A percentile compares a stretch with the other conserved stretches of the same genome.
These are phyloP conservation scores for Pseudochaenichthys georgianus DNA, from an alignment of 2,797 vertebrate species.

Conservation along the genomic window DNA sequence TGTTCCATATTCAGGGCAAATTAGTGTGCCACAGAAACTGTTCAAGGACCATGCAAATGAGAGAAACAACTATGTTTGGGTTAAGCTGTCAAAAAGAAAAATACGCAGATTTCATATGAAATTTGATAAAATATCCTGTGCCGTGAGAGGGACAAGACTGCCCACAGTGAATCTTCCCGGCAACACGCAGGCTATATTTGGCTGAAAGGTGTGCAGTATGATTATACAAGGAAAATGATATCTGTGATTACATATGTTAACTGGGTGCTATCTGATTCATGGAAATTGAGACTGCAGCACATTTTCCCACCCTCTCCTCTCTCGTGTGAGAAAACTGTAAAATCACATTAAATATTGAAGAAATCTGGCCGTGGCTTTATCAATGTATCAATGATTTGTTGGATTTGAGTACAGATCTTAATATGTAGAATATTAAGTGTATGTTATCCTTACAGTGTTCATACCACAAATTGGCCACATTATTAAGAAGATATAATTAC, in stretches of 20 bases:
- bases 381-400: neutral
- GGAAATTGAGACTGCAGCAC: constrained; percentile 50
- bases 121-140: neutral
- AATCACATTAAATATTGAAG: neutral
- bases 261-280: constrained; percentile 58
- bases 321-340: constrained; percentile 18
- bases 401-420: neutral
- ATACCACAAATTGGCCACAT: neutral
- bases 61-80: neutral
- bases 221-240: constrained; percentile 75
- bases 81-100: neutral
- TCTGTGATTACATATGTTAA: constrained; percentile 67
- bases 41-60: neutral
- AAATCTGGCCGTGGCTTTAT: neutral
- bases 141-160: neutral
- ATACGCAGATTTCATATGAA: neutral
- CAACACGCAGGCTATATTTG: constrained; percentile 66
- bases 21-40: neutral
- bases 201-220: constrained; percentile 69
- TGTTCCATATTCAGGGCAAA: neutral
- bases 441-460: neutral
- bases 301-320: constrained; percentile 36
- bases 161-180: constrained; percentile 29
- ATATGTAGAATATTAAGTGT: too few relatives aligned
- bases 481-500: too few relatives aligned